A percentile compares a stretch with the other conserved stretches of the same genome.
phyloP scores from a whole-genome alignment of 2,113 vertebrate species.

The Larimichthys polyactis region DNA sequence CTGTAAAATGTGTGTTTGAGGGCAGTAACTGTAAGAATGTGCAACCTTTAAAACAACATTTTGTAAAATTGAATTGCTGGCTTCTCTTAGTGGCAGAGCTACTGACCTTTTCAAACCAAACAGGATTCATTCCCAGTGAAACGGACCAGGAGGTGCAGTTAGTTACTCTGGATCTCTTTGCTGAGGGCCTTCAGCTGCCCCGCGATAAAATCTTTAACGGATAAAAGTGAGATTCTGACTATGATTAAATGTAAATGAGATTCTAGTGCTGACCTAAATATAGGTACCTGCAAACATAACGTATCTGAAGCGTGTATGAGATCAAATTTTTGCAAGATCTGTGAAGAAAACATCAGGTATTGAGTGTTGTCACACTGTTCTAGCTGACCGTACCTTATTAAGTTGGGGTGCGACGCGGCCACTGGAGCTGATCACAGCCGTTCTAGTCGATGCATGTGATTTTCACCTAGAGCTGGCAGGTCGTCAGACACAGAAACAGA shows the following conservation, averaged over 20 bases:
- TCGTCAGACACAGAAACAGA: too few species aligned
- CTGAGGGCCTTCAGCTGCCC: not conserved
- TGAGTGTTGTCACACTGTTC: too few species aligned
- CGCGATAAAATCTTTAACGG: not conserved
- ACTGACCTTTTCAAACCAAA: not conserved
- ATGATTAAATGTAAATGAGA: too few species aligned
- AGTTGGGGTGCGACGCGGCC: too few species aligned
- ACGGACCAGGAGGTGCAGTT: not conserved
- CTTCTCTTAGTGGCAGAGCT: not conserved
- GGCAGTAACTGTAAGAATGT: not conserved
- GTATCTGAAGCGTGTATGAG: too few species aligned
- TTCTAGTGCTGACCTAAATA: too few species aligned
- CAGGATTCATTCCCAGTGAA: not conserved
- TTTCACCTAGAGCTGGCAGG: too few species aligned
- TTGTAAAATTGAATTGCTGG: not conserved
- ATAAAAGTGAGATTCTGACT: not conserved
- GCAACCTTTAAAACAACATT: not conserved
- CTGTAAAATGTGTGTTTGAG: not conserved
- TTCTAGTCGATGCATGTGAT: too few species aligned
- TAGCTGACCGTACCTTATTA: too few species aligned
- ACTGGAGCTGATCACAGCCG: too few species aligned
- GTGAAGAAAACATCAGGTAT: too few species aligned
- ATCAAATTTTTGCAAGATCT: too few species aligned
- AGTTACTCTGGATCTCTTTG: not conserved
- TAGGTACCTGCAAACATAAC: not conserved